These are phyloP conservation scores for Neria commutata DNA, from an alignment of 2,888 invertebrate species.

Conservation along the genomic window DNA sequence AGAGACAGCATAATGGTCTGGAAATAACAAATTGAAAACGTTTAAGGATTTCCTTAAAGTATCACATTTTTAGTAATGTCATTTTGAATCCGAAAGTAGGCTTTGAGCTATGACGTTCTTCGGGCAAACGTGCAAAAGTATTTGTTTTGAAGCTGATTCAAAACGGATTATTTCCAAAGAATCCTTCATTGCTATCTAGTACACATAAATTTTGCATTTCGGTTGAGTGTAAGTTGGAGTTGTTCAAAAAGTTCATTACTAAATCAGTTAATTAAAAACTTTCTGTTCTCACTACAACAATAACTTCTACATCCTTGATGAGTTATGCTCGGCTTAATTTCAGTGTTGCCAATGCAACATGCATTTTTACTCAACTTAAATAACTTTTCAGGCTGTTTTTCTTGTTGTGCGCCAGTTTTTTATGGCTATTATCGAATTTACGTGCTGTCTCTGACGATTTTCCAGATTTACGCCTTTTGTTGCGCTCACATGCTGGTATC, in stretches of 20 bases:
- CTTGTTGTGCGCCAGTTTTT: background rate
- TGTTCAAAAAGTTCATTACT: constrained; percentile 30
- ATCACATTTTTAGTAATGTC: too few relatives aligned
- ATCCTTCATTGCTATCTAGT: too few relatives aligned
- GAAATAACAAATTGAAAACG: too few relatives aligned
- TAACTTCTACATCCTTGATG: background rate
- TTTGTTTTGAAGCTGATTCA: too few relatives aligned
- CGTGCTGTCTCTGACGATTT: background rate
- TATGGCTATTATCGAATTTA: background rate
- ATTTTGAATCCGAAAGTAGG: too few relatives aligned
- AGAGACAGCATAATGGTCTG: too few relatives aligned
- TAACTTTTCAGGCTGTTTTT: too few relatives aligned
- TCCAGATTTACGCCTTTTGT: background rate
- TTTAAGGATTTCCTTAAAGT: too few relatives aligned
- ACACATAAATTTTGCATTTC: background rate
- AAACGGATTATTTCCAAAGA: too few relatives aligned
- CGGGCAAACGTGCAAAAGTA: too few relatives aligned
- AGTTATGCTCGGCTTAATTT: constrained; percentile 12
- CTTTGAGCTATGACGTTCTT: too few relatives aligned
- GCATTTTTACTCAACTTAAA: too few relatives aligned
- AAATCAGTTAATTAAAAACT: constrained; percentile 58
- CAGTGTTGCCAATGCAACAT: constrained; percentile 8
- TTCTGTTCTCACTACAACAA: constrained; percentile 32
- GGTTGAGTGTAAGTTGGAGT: background rate
- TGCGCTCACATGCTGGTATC: background rate